Base-by-base conservation (phyloP, 2,113 vertebrate species). In the Sinosuthora webbiana region DNA sequence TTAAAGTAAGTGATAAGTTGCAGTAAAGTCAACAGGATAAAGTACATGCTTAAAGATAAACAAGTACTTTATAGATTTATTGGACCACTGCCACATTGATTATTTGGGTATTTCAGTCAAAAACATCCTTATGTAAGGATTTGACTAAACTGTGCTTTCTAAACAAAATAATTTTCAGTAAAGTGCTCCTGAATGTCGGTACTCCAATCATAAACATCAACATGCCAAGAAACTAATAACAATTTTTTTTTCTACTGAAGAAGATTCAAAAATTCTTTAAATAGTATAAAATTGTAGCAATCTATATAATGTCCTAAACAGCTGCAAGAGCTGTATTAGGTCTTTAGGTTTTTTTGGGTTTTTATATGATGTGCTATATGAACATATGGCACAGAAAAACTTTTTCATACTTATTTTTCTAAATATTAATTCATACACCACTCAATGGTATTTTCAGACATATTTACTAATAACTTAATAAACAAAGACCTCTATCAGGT, bases 61-160 rank as follows among this genome's bases (percentile, higher is more conserved):
- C 42, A 92, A 83, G 88, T 35, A 55, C 42, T 88, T 83, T 70
- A 52, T 0, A 3, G 53, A 69, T 73, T 79, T 67, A 60, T 27
- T 91, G 82, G 21, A 83, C 77, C 71, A 83, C 25, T 79, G 39
- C 23, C 50, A 89, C 28, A 73, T 11, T 85, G 63, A 87, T 83
- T 92, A 89, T 85, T 89, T 83, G 35, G 44, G 25, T 90, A 69
- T 79, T 94, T 93, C 75, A 80, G 55, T 67, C 15, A 86, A 77
- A 77, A 93, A 28, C 4, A 59, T 39, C 12, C 15, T 82, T 60
- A 60, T 4, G 30, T 31, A 85, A 88, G 24, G 70, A 80, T 55
- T 45, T 37, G 6, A 91, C 52, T 79, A 27, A 93, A 83, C 22
- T 17, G 8, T 60, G 31, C 15, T 71, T 92, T 92, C 65, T 76